Base-by-base conservation (phyloP, 2,113 vertebrate species). In the Eptesicus fuscus region DNA sequence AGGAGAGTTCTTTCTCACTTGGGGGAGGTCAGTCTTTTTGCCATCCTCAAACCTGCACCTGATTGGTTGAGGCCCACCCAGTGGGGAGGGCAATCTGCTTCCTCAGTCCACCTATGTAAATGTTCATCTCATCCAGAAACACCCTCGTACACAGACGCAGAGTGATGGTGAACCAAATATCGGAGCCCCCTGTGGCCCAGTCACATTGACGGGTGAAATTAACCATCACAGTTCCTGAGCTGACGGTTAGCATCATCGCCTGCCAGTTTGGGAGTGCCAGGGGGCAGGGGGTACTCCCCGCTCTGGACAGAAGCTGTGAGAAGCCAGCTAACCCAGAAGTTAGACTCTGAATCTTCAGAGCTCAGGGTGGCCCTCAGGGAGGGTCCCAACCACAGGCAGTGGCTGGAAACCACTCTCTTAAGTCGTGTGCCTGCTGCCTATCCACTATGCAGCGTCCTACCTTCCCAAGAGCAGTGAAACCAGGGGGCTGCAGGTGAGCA, bases 191-290 rank as follows among this genome's bases (percentile, higher is more conserved):
- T 5, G 11, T 25, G 67, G n/a, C 74, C 80, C 32, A 5, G 53
- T 47, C 44, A 3, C 7, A 23, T 7, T 32, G 82, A 12, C 1
- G 37, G 11, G 1, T 32, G 23, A 18, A 51, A 12, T 23, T 0
- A 25, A 18, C 53, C 30, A 5, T 76, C 44, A 10, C 12, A 11
- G 37, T 18, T 5, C 25, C 42, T 30, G 44, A 13, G 32, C 1
- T 0, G 18, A 12, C 0, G 59, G n/a, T 4, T 0, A 2, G 32
- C 18, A 0, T 14, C 44, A n/a, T 30, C 4, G 0, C 37, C 17
- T 8, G 32, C 40, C 35, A 9, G 42, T 56, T 17, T 5, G 49
- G 59, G 17, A 53, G 59, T 37, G 8, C 20, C 20, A 35, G 47
- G 37, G 32, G 22, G 56, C 16, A 18, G 49, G 28, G 49, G 49